Evolutionary conservation across 1,140 invertebrate genomes (phyloP).

Genomic region (Lysiphlebus fabarum): DNA sequence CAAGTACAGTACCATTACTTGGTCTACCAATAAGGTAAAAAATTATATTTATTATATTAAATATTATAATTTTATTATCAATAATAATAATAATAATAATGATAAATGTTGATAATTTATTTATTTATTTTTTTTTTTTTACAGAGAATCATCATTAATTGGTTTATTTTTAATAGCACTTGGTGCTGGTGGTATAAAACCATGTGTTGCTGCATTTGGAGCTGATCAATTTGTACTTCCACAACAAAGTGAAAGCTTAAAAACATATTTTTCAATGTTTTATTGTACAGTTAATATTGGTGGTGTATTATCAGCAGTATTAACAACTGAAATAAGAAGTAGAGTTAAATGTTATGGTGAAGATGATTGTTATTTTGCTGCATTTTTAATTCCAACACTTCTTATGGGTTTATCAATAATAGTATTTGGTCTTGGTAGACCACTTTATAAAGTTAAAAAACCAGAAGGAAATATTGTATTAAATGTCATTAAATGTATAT

Average conservation of each 20-base stretch:
- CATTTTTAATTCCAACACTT: slow-evolving; percentile 86
- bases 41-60: slow-evolving; percentile 4
- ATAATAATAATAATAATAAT: too few relatives aligned
- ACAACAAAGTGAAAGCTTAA: slow-evolving; percentile 71
- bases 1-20: slow-evolving; percentile 63
- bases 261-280: slow-evolving; percentile 88
- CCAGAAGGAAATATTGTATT: slow-evolving; percentile 81
- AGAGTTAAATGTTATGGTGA: slow-evolving; percentile 80
- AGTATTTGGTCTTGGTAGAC: slow-evolving; percentile 76
- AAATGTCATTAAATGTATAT: slow-evolving; percentile 72
- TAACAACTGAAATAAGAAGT: slow-evolving; percentile 83
- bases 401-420: slow-evolving; percentile 84
- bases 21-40: slow-evolving; percentile 61
- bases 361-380: slow-evolving; percentile 81
- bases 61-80: too few relatives aligned
- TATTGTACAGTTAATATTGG: slow-evolving; percentile 93
- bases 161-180: slow-evolving; percentile 81
- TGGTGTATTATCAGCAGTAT: slow-evolving; percentile 82
- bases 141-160: slow-evolving; percentile 68
- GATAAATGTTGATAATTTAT: too few relatives aligned
- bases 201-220: slow-evolving; percentile 94
- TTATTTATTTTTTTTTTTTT: slow-evolving; percentile 34
- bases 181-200: slow-evolving; percentile 95
- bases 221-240: slow-evolving; percentile 91
- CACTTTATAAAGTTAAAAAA: slow-evolving; percentile 71